A percentile compares a stretch with the other conserved stretches of the same genome.
Conservation (phyloP, 1,140 invertebrate species). For the Probaryconus sp. region DNA sequence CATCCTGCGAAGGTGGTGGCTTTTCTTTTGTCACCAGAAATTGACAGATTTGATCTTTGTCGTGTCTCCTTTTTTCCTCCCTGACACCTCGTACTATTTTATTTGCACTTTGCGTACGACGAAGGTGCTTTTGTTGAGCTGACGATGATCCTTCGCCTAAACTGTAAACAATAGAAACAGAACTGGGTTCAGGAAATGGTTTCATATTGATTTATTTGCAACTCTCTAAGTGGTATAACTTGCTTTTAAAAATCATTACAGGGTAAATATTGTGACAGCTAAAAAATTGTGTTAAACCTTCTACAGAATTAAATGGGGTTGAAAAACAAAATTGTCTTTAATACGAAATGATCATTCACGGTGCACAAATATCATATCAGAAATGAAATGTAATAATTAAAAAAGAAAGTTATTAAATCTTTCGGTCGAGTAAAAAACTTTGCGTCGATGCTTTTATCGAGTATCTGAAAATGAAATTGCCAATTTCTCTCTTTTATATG, state of each 20-base stretch:
- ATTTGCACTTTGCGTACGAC: slow-evolving; percentile 52
- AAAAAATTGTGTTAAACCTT: no score
- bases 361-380: no score
- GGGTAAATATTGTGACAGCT: no score
- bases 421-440: slow-evolving; percentile 17
- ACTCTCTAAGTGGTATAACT: no score
- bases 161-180: slow-evolving; percentile 12
- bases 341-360: no score
- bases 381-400: slow-evolving; percentile 14
- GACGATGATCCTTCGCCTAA: slow-evolving; percentile 30
- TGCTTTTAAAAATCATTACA: no score
- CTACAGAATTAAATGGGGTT: no score
- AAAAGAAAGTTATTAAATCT: slow-evolving; percentile 29
- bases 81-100: slow-evolving; percentile 26
- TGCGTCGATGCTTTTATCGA: slow-evolving; percentile 13
- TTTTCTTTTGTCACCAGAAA: slow-evolving; percentile 52
- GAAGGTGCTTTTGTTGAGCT: slow-evolving; percentile 28
- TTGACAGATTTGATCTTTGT: slow-evolving; percentile 26
- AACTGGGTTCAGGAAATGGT: no score
- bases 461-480: slow-evolving; percentile 1
- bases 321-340: no score
- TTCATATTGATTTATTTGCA: no score
- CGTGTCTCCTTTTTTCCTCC: slow-evolving; percentile 5
- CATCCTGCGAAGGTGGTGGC: slow-evolving; percentile 28
- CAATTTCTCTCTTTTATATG: slow-evolving; percentile 23